phyloP scores from a whole-genome alignment of 2,888 invertebrate genomes.

The Orchesellides sinensis region DNA sequence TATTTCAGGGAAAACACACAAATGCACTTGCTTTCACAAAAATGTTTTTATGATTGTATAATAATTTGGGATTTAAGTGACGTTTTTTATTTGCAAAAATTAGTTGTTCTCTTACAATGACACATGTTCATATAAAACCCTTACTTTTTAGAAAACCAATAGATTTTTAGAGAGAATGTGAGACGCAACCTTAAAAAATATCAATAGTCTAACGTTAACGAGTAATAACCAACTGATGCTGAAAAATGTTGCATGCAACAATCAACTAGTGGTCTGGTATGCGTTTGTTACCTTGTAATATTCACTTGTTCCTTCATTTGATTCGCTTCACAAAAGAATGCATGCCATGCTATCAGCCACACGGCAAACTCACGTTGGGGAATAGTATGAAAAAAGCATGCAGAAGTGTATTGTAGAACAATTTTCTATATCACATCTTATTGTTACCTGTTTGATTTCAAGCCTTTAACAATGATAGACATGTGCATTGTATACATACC shows the following conservation, averaged over 20 bases:
- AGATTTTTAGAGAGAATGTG: too few species aligned
- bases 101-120: too few species aligned
- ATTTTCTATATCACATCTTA: conserved; percentile 1
- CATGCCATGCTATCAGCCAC: not conserved
- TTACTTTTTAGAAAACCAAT: too few species aligned
- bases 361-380: conserved; percentile 5
- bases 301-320: not conserved
- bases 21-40: not conserved
- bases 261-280: conserved; percentile 53
- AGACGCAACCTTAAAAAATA: too few species aligned
- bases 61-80: too few species aligned
- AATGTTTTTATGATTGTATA: too few species aligned
- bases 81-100: too few species aligned
- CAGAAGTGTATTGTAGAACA: not conserved
- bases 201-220: too few species aligned
- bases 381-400: not conserved
- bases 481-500: not conserved
- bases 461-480: conserved; percentile 23
- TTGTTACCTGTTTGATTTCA: conserved; percentile 12
- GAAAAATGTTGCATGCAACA: conserved; percentile 34
- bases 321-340: not conserved
- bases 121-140: too few species aligned
- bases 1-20: not conserved
- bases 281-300: not conserved
- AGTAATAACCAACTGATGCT: conserved; percentile 30